Percentiles rank a stretch among this genome's conserved stretches.
phyloP scores from a whole-genome alignment of 2,888 invertebrate species.

The Venusia cambrica region DNA sequence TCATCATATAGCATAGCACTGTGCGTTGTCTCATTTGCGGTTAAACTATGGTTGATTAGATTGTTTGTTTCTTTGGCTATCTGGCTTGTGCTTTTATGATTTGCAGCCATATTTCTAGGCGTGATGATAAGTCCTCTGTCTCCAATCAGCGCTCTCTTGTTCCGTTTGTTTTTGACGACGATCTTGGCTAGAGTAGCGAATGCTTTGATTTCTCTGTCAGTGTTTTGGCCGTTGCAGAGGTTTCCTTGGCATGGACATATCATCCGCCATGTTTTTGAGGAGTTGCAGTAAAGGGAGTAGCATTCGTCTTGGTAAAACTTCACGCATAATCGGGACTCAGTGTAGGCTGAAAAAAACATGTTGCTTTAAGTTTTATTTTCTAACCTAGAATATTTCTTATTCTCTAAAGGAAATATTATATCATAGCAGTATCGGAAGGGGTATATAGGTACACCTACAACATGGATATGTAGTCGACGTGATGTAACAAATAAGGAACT shows the following conservation, averaged over 20 bases:
- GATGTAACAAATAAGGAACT: too few species aligned
- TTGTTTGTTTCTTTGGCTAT: too few species aligned
- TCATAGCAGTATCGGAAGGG: too few species aligned
- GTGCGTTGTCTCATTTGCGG: slow-evolving; percentile 3
- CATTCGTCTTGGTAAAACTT: slow-evolving; percentile 73
- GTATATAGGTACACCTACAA: too few species aligned
- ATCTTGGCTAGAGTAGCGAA: slow-evolving; percentile 48
- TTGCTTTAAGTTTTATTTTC: too few species aligned
- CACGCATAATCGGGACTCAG: slow-evolving; percentile 67
- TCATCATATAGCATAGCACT: slow-evolving; percentile 4
- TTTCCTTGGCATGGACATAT: slow-evolving; percentile 68
- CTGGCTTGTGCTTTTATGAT: slow-evolving; percentile 18
- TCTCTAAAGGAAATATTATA: too few species aligned
- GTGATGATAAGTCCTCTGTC: slow-evolving; percentile 8
- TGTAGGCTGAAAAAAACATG: slow-evolving; percentile 48
- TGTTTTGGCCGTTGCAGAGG: slow-evolving; percentile 65
- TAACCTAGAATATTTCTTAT: too few species aligned
- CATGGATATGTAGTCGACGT: too few species aligned
- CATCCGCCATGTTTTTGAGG: slow-evolving; percentile 65
- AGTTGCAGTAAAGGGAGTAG: slow-evolving; percentile 65
- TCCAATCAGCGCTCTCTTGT: slow-evolving; percentile 33
- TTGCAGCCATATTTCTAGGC: slow-evolving; percentile 9
- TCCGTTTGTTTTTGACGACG: slow-evolving; percentile 36
- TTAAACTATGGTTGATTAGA: too few species aligned
- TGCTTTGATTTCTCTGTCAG: slow-evolving; percentile 56